Base-by-base conservation (phyloP, 2,113 vertebrate genomes). In the Oryzias curvinotus region DNA sequence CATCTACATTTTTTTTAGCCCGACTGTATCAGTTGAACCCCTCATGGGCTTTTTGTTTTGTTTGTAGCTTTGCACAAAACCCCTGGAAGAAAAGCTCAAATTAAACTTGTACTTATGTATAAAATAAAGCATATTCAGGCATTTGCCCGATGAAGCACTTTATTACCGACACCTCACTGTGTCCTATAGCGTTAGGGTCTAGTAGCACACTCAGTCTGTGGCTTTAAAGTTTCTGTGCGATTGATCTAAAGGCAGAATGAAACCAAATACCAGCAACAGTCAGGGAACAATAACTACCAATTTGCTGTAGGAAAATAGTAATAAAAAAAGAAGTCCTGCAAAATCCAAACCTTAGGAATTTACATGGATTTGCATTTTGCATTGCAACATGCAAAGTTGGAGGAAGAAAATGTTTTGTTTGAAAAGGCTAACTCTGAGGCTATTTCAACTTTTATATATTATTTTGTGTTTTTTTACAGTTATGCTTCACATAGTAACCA, bases 91-190 rank as follows among this genome's bases (percentile, higher is more conserved):
- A 19, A 48, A 18, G 47, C 12, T 36, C 8, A 36, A 36, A 1
- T 30, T 42, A 7, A 77, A 63, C 30, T 46, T 58, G 23, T 65
- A 76, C 73, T 72, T 71, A 52, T 51, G 52, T 48, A 14, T 57
- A 23, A 66, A 83, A 67, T 75, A 44, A 74, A 73, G n/a, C 30
- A 66, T 65, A 73, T 43, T 16, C 3, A 80, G 80, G 73, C 68
- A 64, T 66, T 64, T 49, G 60, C 73, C 81, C 78, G 77, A 42
- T 75, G 56, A 82, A 77, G 85, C 87, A 87, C 87, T 86, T 89
- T 86, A 89, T 80, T 74, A 49, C 68, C 16, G 57, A 84, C 66
- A 68, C 19, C 12, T 67, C 78, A 80, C 70, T 81, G 70, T 82
- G 73, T 76, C 54, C 53, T 42, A 36, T 36, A 41, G n/a, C 52